phyloP scores from a whole-genome alignment of 2,113 vertebrate species.

The Oenanthe melanoleuca region DNA sequence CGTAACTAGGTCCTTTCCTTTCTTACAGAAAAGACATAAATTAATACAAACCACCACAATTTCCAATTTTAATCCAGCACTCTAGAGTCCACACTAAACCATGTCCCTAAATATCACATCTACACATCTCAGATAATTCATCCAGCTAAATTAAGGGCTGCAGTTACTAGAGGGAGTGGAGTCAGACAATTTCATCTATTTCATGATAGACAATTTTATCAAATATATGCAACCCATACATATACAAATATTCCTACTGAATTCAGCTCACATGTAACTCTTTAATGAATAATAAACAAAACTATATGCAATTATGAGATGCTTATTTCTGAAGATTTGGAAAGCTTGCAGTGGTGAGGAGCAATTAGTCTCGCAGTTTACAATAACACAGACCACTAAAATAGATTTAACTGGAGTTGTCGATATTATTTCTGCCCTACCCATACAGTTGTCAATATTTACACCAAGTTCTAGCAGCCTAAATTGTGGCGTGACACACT shows the following conservation, averaged over 20 bases:
- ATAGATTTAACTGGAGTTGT: not conserved
- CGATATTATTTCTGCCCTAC: not conserved
- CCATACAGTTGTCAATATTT: not conserved
- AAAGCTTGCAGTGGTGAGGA: not conserved
- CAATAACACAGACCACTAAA: not conserved
- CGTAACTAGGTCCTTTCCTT: too few relatives aligned
- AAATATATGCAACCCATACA: not conserved
- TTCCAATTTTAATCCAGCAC: not conserved
- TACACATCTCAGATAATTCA: not conserved
- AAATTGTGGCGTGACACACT: not conserved
- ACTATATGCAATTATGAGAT: not conserved
- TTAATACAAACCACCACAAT: too few relatives aligned
- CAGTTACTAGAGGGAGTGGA: not conserved
- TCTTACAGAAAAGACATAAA: too few relatives aligned
- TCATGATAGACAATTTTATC: not conserved
- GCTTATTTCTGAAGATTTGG: not conserved
- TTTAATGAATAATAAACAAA: not conserved
- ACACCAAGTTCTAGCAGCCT: not conserved
- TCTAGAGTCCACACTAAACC: not conserved
- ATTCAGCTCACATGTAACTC: not conserved
- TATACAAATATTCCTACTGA: not conserved
- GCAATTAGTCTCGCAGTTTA: not conserved
- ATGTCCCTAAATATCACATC: not conserved
- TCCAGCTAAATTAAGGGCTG: not conserved
- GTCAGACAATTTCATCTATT: not conserved